Conservation (phyloP, 37 sponge, comb jelly and placozoan genomes). For the Eunapius fragilis region DNA sequence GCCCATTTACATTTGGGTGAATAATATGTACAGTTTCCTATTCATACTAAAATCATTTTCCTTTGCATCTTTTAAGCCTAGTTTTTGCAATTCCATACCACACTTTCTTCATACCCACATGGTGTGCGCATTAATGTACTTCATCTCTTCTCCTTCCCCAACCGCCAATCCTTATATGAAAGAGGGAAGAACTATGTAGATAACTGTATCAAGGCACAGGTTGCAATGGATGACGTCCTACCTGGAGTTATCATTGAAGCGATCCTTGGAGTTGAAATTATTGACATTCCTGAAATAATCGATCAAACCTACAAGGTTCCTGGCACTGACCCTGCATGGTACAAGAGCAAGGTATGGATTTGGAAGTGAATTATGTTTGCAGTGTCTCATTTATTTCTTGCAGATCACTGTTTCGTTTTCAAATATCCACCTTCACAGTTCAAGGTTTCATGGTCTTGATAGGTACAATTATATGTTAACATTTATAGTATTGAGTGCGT, state of each 20-base stretch:
- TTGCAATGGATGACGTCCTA: not conserved
- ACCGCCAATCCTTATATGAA: not conserved
- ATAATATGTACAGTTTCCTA: not conserved
- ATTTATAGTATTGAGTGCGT: not conserved
- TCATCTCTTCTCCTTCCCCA: too few species aligned
- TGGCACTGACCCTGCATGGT: not conserved
- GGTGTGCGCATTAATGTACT: too few species aligned
- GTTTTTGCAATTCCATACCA: too few species aligned
- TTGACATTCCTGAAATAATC: not conserved
- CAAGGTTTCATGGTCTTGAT: not conserved
- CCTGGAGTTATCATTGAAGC: not conserved
- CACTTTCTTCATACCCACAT: too few species aligned
- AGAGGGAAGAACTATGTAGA: not conserved
- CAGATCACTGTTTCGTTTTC: not conserved
- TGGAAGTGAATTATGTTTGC: not conserved
- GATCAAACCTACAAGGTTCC: not conserved
- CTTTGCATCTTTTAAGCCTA: too few species aligned
- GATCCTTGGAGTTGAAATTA: not conserved
- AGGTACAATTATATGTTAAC: not conserved
- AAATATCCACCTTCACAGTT: not conserved
- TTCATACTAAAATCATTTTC: too few species aligned
- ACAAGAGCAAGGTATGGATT: not conserved
- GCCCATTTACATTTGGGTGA: not conserved
- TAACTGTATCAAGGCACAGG: not conserved
- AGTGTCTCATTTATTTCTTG: not conserved